Percentiles rank a stretch among this genome's conserved stretches.
These are phyloP conservation scores for Dysidea cf. avara DNA, from an alignment of 37 sponge, comb jelly and placozoan genomes.

Conservation along the genomic window DNA sequence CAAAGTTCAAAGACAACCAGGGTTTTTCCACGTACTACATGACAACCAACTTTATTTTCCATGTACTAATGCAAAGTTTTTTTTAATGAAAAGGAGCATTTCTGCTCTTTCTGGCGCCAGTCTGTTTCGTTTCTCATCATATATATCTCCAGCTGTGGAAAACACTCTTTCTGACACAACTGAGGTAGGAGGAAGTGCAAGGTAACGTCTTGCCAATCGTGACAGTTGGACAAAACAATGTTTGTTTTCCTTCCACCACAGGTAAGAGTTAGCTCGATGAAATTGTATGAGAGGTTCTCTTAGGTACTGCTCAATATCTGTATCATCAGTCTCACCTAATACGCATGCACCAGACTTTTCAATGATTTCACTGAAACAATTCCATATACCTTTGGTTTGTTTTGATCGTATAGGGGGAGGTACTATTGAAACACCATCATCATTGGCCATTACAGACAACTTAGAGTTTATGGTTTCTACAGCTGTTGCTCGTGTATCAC, in stretches of 20 bases:
- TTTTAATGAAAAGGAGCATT: slow-evolving; percentile 27
- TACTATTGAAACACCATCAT: no score
- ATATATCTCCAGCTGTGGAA: slow-evolving; percentile 18
- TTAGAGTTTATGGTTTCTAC: no score
- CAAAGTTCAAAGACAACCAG: no score
- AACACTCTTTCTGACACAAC: slow-evolving; percentile 20
- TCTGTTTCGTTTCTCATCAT: slow-evolving; percentile 8
- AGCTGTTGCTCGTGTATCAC: no score
- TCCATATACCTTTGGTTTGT: neutral
- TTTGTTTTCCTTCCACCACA: slow-evolving; percentile 14
- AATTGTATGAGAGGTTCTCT: slow-evolving; percentile 3
- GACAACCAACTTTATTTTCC: no score
- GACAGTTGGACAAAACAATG: neutral
- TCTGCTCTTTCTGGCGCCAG: slow-evolving; percentile 19
- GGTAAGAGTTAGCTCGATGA: slow-evolving; percentile 10
- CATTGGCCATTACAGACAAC: no score
- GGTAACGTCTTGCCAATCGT: slow-evolving; percentile 11
- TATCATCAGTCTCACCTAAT: neutral
- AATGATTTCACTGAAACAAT: slow-evolving; percentile 12
- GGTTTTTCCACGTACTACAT: no score
- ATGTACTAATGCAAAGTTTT: neutral
- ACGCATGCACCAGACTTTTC: slow-evolving; percentile 6
- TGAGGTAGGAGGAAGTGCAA: slow-evolving; percentile 22
- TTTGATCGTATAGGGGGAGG: no score
- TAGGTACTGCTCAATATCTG: slow-evolving; percentile 8